Base-by-base conservation (phyloP, 2,113 vertebrate species). In the Gymnarchus niloticus region DNA sequence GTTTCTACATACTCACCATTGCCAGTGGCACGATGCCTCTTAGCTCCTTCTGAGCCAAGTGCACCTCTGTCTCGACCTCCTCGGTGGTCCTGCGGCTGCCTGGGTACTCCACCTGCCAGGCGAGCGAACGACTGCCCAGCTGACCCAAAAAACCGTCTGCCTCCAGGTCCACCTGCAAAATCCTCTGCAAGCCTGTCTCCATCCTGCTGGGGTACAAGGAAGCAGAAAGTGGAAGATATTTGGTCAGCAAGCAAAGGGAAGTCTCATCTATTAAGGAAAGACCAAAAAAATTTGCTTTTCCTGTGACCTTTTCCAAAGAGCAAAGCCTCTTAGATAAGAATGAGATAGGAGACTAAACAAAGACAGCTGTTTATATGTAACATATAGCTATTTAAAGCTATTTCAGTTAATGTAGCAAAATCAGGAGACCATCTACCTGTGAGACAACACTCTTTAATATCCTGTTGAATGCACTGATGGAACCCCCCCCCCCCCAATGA, bases 31-130 rank as follows among this genome's bases (percentile, higher is more conserved):
- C 95, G 5, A 99, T 97, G 83, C 92, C 96, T 2, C 93, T 94
- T 56, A 99, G 95, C 89, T 98, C 97, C 91, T 96, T 96, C 91
- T 96, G 97, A 69, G 96, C 96, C 93, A 98, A 86, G 85, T 94
- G 96, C 91, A 99, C 95, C 92, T 97, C 96, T 0, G 97, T 96
- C 88, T 97, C 93, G 0, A 93, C 92, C 6, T 95, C 92, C 85
- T 96, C 96, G 0, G 93, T 92, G 61, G 90, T 48, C 19, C 93
- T 85, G 0, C 93, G 94, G 17, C 90, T 95, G n/a, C 88, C 92
- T 0, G 96, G 96, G 88, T 98, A 98, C 82, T 99, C 98, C 90
- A 98, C 96, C 93, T 98, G 97, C 98, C 98, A 99, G 78, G 94
- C 94, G 93, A 99, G 96, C 84, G 96, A 95, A 87, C 97, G 96